A percentile compares a stretch with the other conserved stretches of the same genome.
These are phyloP conservation scores for Trachymyrmex septentrionalis DNA, from an alignment of 1,140 invertebrate species.

Conservation along the genomic window DNA sequence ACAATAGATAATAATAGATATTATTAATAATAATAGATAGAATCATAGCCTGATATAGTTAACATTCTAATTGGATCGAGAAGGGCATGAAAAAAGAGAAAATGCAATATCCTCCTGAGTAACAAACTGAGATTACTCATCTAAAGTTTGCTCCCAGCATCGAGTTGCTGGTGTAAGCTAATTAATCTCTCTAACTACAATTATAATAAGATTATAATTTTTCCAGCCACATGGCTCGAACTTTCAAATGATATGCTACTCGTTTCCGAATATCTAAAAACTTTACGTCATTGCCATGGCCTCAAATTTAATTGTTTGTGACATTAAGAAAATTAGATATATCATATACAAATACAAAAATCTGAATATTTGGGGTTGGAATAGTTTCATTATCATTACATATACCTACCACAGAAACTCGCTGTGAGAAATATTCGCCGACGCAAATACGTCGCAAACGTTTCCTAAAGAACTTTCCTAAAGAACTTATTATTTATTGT, in stretches of 20 bases:
- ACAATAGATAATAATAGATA: constrained; percentile 8
- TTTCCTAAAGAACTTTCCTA: neutral
- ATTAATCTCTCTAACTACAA: constrained; percentile 33
- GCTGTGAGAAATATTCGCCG: neutral
- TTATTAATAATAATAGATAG: neutral
- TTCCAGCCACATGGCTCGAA: neutral
- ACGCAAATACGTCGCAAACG: neutral
- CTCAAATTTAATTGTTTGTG: neutral
- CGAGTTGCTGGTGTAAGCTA: neutral
- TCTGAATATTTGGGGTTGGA: neutral
- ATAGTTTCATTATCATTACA: neutral
- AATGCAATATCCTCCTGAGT: constrained; percentile 43
- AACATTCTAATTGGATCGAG: neutral
- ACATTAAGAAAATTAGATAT: neutral
- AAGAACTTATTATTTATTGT: neutral
- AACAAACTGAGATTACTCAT: constrained; percentile 34
- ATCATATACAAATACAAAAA: neutral
- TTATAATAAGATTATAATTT: constrained; percentile 25
- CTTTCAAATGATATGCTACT: constrained; percentile 11
- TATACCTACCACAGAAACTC: neutral
- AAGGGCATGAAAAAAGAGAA: constrained; percentile 12
- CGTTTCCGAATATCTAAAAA: neutral
- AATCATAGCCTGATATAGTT: neutral
- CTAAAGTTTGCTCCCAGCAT: constrained; percentile 7
- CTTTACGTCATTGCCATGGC: neutral